Evolutionary conservation across 2,113 vertebrate genomes (phyloP).

Genomic region (Athene cunicularia): DNA sequence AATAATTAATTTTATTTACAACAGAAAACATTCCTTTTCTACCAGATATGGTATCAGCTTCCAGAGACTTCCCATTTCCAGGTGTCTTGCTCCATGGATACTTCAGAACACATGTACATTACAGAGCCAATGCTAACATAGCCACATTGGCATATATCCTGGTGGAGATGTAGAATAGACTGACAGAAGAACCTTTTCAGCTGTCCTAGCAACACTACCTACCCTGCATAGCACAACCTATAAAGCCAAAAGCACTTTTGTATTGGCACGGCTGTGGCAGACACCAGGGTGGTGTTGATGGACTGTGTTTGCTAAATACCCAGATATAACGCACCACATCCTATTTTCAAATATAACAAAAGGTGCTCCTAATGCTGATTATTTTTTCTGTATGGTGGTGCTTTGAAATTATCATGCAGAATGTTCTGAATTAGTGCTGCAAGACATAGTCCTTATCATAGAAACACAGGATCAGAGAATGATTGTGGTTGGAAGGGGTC

Average conservation of each 20-base stretch:
- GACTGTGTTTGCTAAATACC: background rate
- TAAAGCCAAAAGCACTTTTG: constrained; percentile 5
- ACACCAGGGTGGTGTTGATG: background rate
- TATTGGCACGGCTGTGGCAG: background rate
- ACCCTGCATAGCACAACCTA: background rate
- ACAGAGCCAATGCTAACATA: background rate
- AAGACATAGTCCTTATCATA: background rate
- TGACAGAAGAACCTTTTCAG: constrained; percentile 39
- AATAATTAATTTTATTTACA: background rate
- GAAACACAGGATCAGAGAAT: background rate
- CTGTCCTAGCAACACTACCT: constrained; percentile 37
- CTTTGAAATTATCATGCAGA: background rate
- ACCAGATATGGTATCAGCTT: background rate
- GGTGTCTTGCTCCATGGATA: background rate
- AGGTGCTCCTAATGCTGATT: background rate
- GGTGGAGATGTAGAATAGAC: background rate
- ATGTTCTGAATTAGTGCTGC: background rate
- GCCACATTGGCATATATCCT: background rate
- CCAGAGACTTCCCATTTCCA: background rate
- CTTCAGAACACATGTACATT: constrained; percentile 32
- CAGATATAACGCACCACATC: background rate
- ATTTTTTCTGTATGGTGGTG: background rate
- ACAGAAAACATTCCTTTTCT: background rate
- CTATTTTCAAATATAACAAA: background rate
- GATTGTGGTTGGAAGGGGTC: background rate